These are phyloP conservation scores for Heterodera filipjevi DNA, from an alignment of 2,888 invertebrate genomes.

Conservation along the genomic window DNA sequence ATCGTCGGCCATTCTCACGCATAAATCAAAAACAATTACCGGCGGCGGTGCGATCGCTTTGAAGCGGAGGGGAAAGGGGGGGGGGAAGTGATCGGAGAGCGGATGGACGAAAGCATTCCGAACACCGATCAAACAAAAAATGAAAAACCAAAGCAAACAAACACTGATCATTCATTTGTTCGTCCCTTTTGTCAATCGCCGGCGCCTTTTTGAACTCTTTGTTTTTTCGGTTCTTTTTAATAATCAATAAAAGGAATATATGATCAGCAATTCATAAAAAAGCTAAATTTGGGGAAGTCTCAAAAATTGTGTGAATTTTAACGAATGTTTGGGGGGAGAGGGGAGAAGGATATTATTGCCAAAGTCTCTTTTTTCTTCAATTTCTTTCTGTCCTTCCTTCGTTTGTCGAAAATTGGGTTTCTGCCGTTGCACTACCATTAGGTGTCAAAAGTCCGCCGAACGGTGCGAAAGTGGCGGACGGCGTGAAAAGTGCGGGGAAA, in stretches of 20 bases:
- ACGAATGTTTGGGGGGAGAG: too few species aligned
- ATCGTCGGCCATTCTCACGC: constrained; percentile 19
- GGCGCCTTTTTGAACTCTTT: neutral
- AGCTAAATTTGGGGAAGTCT: neutral
- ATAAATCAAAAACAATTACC: constrained; percentile 8
- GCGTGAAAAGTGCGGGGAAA: neutral
- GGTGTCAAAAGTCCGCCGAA: neutral
- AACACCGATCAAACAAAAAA: neutral
- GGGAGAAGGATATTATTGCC: neutral
- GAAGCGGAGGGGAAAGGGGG: neutral
- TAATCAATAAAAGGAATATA: neutral
- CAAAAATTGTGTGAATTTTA: neutral
- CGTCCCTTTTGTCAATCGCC: neutral
- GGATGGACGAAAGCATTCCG: neutral
- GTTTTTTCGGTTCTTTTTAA: neutral
- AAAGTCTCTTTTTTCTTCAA: neutral
- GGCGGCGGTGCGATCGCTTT: neutral
- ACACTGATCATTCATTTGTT: too few species aligned
- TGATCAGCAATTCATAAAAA: neutral
- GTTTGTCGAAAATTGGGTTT: neutral
- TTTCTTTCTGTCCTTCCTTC: neutral
- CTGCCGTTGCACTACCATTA: neutral
- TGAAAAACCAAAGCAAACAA: too few species aligned
- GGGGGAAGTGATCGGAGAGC: neutral
- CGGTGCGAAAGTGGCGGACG: neutral